Base-by-base conservation (phyloP, 2,113 vertebrate species). In the Chauna torquata region DNA sequence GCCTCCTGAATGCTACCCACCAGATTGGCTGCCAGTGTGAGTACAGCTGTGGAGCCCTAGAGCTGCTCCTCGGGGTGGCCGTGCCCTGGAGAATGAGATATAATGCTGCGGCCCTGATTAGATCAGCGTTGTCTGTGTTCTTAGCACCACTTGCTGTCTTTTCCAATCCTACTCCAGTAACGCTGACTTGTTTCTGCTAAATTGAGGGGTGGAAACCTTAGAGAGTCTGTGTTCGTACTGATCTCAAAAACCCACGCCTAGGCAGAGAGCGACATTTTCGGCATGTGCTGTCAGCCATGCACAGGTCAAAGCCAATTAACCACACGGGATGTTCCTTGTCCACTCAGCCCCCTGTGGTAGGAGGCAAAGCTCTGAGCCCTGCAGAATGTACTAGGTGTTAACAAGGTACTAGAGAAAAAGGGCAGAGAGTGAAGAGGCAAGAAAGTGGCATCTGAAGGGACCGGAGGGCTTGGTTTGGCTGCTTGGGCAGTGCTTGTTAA, bases 1-100 rank as follows among this genome's bases (percentile, higher is more conserved):
- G 99, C 9, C 98, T 99, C 34, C 98, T 99, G 71, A 99, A 99
- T 25, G 99, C 99, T 70, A 99, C 99, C 4, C 99, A 99, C 97
- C 99, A 99, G 95, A 99, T 99, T 52, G 99, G 99, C 95, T 99
- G 99, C 97, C 99, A 99, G 93, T 99, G 99, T 99, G 95, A 99
- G 99, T 99, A 44, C 6, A 7, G 55, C 30, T 25, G 78, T 1
- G 2, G 50, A 12, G 30, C 6, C 38, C 28, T 18, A 1, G 32
- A 5, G 12, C 50, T 11, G 38, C 12, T 14, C 34, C 16, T 10
- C 0, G 28, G 40, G 19, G 1, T 4, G 42, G 28, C 2, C 2
- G 0, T 12, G 30, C 32, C 2, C 8, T 3, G 40, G 36, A n/a
- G 2, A 13, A 10, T 7, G 25, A 30, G 18, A 5, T 18, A 27